A percentile compares a stretch with the other conserved stretches of the same genome.
Evolutionary conservation across 2,888 invertebrate species (phyloP).

Genomic region (Tanypteryx hageni): DNA sequence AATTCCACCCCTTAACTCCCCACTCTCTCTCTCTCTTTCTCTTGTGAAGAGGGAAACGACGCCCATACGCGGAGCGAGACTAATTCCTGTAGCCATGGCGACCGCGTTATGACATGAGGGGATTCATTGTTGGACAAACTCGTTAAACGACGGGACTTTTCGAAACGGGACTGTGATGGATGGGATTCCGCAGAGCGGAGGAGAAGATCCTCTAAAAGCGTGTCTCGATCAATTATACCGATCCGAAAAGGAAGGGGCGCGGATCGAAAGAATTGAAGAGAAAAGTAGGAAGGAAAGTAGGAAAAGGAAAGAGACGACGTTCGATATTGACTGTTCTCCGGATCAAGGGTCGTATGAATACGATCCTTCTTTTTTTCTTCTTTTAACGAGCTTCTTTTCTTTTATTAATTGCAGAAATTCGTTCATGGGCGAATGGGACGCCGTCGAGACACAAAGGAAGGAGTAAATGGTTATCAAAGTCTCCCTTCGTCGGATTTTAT

Average conservation of each 20-base stretch:
- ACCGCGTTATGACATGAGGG: conserved; percentile 38
- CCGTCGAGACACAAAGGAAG: not conserved
- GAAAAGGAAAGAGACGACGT: not conserved
- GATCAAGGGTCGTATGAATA: too few relatives aligned
- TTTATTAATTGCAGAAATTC: not conserved
- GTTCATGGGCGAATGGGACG: not conserved
- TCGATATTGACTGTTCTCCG: too few relatives aligned
- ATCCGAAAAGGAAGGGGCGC: not conserved
- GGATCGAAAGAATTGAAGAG: not conserved
- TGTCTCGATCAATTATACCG: conserved; percentile 39
- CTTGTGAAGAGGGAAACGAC: not conserved
- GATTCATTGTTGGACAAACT: conserved; percentile 41
- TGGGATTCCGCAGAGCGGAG: not conserved
- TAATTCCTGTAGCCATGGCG: conserved; percentile 40
- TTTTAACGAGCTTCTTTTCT: not conserved
- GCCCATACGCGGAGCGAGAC: not conserved
- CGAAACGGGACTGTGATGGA: conserved; percentile 12
- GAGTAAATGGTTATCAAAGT: not conserved
- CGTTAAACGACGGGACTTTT: not conserved
- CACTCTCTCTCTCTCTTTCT: too few relatives aligned
- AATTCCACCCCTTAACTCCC: not conserved
- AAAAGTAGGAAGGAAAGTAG: not conserved
- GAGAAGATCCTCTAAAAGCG: conserved; percentile 25
- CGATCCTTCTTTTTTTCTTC: too few relatives aligned
- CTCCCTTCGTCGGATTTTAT: not conserved